Conservation (phyloP, 2,113 vertebrate species). For the Lycaon pictus region DNA sequence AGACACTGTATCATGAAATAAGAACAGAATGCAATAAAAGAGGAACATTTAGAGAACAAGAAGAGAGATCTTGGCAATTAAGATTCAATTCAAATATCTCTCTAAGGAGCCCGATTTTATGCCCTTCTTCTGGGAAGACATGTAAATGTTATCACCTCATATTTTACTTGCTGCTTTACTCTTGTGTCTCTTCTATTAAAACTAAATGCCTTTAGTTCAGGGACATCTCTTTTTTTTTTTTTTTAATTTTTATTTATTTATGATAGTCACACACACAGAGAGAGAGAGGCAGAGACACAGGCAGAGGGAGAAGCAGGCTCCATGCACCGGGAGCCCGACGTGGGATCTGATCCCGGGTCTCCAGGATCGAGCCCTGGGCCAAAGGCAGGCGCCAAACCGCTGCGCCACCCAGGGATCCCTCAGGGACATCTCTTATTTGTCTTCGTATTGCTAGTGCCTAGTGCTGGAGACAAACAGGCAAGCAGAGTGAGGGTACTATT, state of each 20-base stretch:
- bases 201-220: conserved; percentile 6
- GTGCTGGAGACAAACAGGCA: not conserved
- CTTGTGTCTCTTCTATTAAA: conserved; percentile 22
- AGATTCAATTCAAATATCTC: not conserved
- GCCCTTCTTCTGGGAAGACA: not conserved
- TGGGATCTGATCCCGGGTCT: no score
- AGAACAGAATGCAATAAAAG: conserved; percentile 35
- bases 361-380: no score
- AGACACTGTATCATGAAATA: not conserved
- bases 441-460: not conserved
- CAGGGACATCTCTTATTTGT: not conserved
- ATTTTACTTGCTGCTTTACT: conserved; percentile 14
- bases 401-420: no score
- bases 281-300: no score
- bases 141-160: not conserved
- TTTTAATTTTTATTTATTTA: no score
- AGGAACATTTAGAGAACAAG: not conserved
- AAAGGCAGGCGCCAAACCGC: no score
- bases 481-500: not conserved
- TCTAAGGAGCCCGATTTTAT: not conserved
- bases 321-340: no score
- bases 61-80: not conserved
- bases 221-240: not conserved
- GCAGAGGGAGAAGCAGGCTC: no score
- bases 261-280: no score